Percentiles rank a stretch among this genome's conserved stretches.
phyloP scores from a whole-genome alignment of 2,888 invertebrate genomes.

The Fabriciana adippe region DNA sequence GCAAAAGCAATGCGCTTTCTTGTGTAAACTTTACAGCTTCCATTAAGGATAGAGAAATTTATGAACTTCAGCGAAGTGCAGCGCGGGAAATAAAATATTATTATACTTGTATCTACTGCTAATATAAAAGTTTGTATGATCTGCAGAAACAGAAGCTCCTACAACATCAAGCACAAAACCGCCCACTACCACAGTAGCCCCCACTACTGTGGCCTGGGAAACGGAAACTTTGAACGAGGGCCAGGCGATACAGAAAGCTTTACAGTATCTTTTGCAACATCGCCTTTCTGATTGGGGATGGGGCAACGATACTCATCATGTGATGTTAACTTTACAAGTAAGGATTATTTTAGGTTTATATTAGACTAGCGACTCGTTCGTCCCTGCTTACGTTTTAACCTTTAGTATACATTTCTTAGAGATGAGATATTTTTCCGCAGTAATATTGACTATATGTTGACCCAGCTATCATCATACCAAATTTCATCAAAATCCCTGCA shows the following conservation, averaged over 20 bases:
- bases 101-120: too few relatives aligned
- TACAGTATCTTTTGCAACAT: conserved; percentile 88
- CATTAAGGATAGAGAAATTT: conserved; percentile 19
- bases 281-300: conserved; percentile 90
- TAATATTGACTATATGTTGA: too few relatives aligned
- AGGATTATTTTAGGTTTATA: conserved; percentile 32
- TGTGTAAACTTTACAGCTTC: conserved; percentile 21
- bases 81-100: conserved; percentile 13
- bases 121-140: too few relatives aligned
- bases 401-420: too few relatives aligned
- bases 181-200: conserved; percentile 51
- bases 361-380: too few relatives aligned
- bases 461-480: too few relatives aligned
- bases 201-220: conserved; percentile 68
- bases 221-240: conserved; percentile 75
- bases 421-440: too few relatives aligned
- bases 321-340: conserved; percentile 89
- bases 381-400: too few relatives aligned
- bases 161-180: conserved; percentile 51
- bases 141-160: conserved; percentile 65
- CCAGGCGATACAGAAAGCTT: conserved; percentile 85
- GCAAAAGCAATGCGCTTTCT: conserved; percentile 7
- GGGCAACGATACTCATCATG: conserved; percentile 92
- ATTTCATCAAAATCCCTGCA: too few relatives aligned
- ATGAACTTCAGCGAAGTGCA: conserved; percentile 19